Evolutionary conservation across 1,140 invertebrate species (phyloP), one percentile per base, ranked within the genome.

Genomic region (Vollenhovia emeryi): DNA sequence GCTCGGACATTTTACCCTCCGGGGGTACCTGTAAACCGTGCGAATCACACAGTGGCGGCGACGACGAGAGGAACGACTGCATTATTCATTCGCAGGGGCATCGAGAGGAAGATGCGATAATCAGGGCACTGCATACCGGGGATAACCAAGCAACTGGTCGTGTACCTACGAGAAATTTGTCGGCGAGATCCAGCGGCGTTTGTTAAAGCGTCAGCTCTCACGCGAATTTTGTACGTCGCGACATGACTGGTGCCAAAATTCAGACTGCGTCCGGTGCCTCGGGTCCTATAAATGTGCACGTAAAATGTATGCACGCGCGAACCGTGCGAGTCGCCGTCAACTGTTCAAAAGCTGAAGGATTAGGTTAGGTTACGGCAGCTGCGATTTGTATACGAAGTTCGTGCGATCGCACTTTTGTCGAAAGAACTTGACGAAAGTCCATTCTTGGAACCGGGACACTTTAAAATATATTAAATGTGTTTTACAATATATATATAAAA

Each of bases 1-100:
- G 43, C 27, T 92, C 87, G 13, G 92, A 91, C 92, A 93, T 92
- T 64, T 15, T 78, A 74, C 18, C 50, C 27, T 59, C 15, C 24
- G 11, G 24, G 18, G 6, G 8, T 48, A 18, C 0, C 50, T 60
- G 13, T 24, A 40, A 60, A 27, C 0, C 24, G 8, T 5, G 52
- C 8, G 6, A 24, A 21, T 64, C 36, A 52, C 15, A 24, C 13
- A 24, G 7, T 33, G 48, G 45, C 6, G 36, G 30, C 2, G 21
- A 21, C 11, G 13, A 5, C 24, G 18, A 7, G 6, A 30, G 9
- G 21, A 0, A 0, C 2, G 18, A 48, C n/a, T 62, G 18, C 6
- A 30, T 78, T 50, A 62, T 62, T 33, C 21, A 52, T 30, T 33
- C 6, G 40, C 13, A 2, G 24, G 1, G 36, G 15, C 1, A 66